Evolutionary conservation across 2,113 vertebrate genomes (phyloP), one percentile per base, ranked within the genome.

Genomic region (Sciurus niger): DNA sequence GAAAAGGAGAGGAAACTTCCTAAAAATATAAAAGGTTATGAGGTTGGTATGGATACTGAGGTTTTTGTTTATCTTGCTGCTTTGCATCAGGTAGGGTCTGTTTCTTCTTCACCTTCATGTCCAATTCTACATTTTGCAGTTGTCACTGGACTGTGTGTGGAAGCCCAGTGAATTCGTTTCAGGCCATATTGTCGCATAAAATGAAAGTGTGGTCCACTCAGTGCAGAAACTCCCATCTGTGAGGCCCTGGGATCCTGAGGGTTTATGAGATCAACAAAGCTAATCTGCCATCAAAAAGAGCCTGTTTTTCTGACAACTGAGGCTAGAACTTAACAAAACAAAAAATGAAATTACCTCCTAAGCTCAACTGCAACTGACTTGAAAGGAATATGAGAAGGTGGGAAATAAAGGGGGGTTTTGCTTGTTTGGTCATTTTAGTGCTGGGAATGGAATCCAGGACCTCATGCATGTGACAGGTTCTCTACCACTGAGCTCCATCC

Each of bases 1-100:
- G 16, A 16, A 8, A 77, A 18, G 1, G 9, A 32, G 9, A 8
- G 48, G 20, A 80, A 20, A 37, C 0, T 24, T 72, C 11, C 48
- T 11, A 14, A 74, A 40, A 60, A 53, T 40, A 92, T 25, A 16
- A 60, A 73, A 13, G 25, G 55, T 11, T 14, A 14, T 4, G 0
- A 8, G n/a, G 17, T 24, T 17, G 0, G 0, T 0, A 1, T 14
- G 46, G 48, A 43, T 2, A 30, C 73, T 2, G n/a, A 89, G 48
- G 9, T 32, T 43, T 90, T 22, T 65, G 43, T 79, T 55, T 48
- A 48, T n/a, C 46, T n/a, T 43, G 55, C 76, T 72, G 43, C 8
- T 43, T 87, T 70, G n/a, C 46, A 9, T 43, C 25, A 8, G 7
- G 60, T 4, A 24, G 30, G 25, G 12, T 53, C 22, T 37, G 25